Base-by-base conservation (phyloP, 2,113 vertebrate genomes). In the Emydura subglobosa region DNA sequence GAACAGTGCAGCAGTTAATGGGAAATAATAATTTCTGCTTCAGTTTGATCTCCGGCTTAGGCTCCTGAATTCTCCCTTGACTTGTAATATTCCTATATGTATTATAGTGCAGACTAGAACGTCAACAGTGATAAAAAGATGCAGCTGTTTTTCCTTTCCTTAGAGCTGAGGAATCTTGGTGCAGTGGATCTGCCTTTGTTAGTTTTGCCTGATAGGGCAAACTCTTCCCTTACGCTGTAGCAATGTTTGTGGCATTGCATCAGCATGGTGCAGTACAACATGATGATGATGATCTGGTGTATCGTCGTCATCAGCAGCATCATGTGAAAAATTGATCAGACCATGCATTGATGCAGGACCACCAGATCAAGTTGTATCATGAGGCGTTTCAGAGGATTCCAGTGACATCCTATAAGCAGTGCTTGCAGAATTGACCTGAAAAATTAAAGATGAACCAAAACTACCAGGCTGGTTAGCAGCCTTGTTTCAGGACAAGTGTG, bases 21-120 rank as follows among this genome's bases (percentile, higher is more conserved):
- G 47, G 51, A 89, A 94, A 55, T 49, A 93, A 82, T 89, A 72
- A 83, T 88, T 96, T 92, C 8, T 82, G 4, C 87, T 94, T 82
- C 53, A 86, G 49, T 86, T 29, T 83, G 25, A 65, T 87, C 3
- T 83, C 85, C 81, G 59, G 54, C 53, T 94, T 90, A n/a, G 17
- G 3, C 79, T 90, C 87, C 21, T 90, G 59, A 95, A 49, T 92
- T 8, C 90, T 93, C 47, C 85, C 42, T 9, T 74, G 21, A 10
- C 72, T 74, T 74, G 17, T 42, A 42, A 74, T 42, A 74, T 29
- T 59, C 27, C 57, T 72, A n/a, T 39, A 17, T 72, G 14, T 39
- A 5, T 74, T 74, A 42, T 10, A 42, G 39, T 24, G 22, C 72
- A 42, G 22, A 42, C 39, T 74, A 74, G 72, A 65, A 17, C 10